Percentiles rank a stretch among this genome's conserved stretches.
Evolutionary conservation across 2,113 vertebrate species (phyloP).

Genomic region (Ptilorrhoa leucosticta): DNA sequence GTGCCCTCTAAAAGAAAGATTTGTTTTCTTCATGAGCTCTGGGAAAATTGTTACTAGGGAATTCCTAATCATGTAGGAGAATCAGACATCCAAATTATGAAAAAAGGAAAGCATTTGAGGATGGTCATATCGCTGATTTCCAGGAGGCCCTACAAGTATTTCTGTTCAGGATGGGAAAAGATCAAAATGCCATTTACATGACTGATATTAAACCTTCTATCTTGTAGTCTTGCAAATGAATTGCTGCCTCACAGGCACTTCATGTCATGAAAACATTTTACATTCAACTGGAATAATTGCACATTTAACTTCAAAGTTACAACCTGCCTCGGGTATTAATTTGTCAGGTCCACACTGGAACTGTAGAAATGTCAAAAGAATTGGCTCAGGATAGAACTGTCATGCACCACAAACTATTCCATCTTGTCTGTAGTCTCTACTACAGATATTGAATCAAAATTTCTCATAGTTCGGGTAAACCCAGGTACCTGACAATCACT

Average conservation of each 20-base stretch:
- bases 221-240: slow-evolving; percentile 7
- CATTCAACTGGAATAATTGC: slow-evolving; percentile 23
- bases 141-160: neutral
- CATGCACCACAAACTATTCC: neutral
- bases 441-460: neutral
- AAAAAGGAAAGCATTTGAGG: neutral
- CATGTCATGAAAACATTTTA: slow-evolving; percentile 28
- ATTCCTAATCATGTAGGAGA: neutral
- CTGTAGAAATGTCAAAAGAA: neutral
- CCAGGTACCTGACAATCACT: neutral
- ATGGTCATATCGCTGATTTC: neutral
- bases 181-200: slow-evolving; percentile 10
- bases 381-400: neutral
- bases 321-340: slow-evolving; percentile 15
- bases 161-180: neutral
- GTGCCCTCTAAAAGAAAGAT: neutral
- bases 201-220: neutral
- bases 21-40: neutral
- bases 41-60: neutral
- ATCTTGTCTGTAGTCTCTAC: neutral
- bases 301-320: slow-evolving; percentile 31
- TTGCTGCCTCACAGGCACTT: slow-evolving; percentile 23
- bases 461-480: neutral
- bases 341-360: neutral
- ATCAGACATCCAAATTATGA: neutral